phyloP scores from a whole-genome alignment of 2,113 vertebrate species.

The Mobula birostris region DNA sequence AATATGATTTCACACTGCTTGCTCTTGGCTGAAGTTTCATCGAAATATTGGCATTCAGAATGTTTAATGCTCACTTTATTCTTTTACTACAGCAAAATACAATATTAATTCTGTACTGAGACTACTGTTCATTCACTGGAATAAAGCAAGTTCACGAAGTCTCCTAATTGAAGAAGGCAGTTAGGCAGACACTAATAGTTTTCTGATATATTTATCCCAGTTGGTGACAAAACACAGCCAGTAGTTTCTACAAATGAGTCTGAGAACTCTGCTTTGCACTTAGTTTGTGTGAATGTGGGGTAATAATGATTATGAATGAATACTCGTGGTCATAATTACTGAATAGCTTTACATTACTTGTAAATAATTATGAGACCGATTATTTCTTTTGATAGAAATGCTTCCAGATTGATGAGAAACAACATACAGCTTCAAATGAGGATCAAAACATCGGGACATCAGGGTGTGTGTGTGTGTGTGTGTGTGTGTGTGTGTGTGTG shows the following conservation, averaged over 20 bases:
- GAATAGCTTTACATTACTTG: neutral
- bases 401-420: neutral
- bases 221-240: neutral
- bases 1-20: neutral
- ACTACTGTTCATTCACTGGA: neutral
- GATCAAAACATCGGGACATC: neutral
- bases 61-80: neutral
- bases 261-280: neutral
- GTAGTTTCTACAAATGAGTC: neutral
- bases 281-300: neutral
- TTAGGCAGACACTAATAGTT: neutral
- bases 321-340: neutral
- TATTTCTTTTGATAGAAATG: neutral
- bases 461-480: no score
- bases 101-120: neutral
- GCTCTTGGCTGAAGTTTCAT: neutral
- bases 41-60: neutral
- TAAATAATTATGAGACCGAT: neutral
- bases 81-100: neutral
- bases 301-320: neutral
- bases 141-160: constrained; percentile 4
- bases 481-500: no score
- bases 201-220: neutral
- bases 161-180: neutral
- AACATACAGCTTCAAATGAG: neutral